A percentile compares a stretch with the other conserved stretches of the same genome.
These are phyloP conservation scores for Thinocorus orbignyianus DNA, from an alignment of 2,113 vertebrate species.

Conservation along the genomic window DNA sequence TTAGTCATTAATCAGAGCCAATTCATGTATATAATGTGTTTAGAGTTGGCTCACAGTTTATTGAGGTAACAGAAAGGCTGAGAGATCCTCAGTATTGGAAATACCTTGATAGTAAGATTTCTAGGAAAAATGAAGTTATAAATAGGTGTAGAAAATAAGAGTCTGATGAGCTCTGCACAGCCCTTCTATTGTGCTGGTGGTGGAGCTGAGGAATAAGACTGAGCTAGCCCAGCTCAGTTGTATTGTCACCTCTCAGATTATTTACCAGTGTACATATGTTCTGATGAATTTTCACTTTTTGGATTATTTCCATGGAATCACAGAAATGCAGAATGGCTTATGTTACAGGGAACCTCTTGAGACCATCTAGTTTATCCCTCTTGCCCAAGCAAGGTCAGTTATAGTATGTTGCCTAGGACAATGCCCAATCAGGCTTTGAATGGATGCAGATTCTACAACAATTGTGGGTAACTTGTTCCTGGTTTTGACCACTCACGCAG, in stretches of 20 bases:
- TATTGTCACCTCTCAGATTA: neutral
- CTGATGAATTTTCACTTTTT: neutral
- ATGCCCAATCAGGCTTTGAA: neutral
- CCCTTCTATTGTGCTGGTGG: neutral
- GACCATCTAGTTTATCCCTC: accelerated
- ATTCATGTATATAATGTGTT: neutral
- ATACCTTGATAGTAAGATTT: neutral
- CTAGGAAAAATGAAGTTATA: neutral
- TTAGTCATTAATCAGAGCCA: neutral
- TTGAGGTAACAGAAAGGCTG: neutral
- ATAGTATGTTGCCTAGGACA: neutral
- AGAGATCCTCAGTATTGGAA: neutral
- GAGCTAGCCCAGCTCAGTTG: neutral
- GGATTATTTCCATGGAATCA: neutral
- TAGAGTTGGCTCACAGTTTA: neutral
- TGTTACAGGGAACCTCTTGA: neutral
- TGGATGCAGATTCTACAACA: neutral
- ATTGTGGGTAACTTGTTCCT: neutral
- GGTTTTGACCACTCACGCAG: neutral
- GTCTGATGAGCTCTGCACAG: neutral
- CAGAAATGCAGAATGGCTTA: neutral
- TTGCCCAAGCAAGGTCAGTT: neutral
- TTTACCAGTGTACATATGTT: neutral
- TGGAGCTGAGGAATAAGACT: neutral
- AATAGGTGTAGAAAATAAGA: neutral